Evolutionary conservation across 1,140 invertebrate species (phyloP), one percentile per base, ranked within the genome.

Genomic region (Macrosteles quadrilineatus): DNA sequence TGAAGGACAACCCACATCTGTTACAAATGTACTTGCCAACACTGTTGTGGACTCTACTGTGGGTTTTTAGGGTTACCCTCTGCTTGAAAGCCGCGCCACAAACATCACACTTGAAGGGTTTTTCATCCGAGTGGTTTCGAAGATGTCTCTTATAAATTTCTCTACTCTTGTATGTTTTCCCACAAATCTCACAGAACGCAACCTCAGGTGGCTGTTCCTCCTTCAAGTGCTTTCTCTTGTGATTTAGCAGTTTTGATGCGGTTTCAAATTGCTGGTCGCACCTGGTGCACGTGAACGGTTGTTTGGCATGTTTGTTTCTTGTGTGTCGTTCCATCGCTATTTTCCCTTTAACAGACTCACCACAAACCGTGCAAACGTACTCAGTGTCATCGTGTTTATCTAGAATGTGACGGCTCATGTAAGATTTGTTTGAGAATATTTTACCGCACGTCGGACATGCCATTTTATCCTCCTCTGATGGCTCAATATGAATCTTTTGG

Each of bases 151-250:
- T 50, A 9, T 9, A 23, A 4, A 50, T 23, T 19, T 50, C 21
- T n/a, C 47, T 50, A 19, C 4, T 19, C n/a, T 50, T 50, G 21
- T 9, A 50, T 19, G 3, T 19, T 19, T 50, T 50, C n/a, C 47
- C 47, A n/a, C 47, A 50, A 50, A 50, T 50, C n/a, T 50, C 47
- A 50, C 47, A 50, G n/a, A 50, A 50, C 6, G 17, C 17, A n/a
- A 19, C 21, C 47, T 50, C 6, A 9, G 6, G 47, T 50, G 47
- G 3, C 21, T 6, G 17, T 36, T 36, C 14, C 14, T 36, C 32
- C n/a, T n/a, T n/a, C n/a, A n/a, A n/a, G n/a, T n/a, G n/a, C n/a
- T n/a, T n/a, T n/a, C n/a, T n/a, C n/a, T n/a, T n/a, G n/a, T n/a
- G n/a, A n/a, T n/a, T n/a, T n/a, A n/a, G n/a, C n/a, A n/a, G n/a